phyloP scores from a whole-genome alignment of 2,113 vertebrate species.

The Sapayoa aenigma region DNA sequence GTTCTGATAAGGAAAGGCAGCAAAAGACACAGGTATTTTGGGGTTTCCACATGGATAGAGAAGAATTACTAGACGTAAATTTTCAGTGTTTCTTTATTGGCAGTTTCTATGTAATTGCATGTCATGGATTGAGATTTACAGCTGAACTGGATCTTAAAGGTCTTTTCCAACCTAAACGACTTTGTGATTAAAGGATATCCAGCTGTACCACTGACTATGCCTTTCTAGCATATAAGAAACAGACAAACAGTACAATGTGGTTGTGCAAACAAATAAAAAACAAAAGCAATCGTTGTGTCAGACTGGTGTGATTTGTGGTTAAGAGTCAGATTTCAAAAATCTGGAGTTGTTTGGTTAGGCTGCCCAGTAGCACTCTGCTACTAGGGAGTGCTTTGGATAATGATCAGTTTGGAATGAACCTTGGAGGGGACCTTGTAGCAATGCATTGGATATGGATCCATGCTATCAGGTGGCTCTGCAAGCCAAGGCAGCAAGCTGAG shows the following conservation, averaged over 20 bases:
- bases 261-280: neutral
- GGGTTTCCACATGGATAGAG: neutral
- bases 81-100: neutral
- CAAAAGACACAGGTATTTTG: neutral
- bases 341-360: neutral
- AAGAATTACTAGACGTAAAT: neutral
- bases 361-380: neutral
- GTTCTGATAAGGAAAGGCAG: neutral
- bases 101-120: neutral
- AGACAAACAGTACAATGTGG: neutral
- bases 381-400: neutral
- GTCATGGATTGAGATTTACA: neutral
- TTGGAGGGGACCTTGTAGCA: neutral
- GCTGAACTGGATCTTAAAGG: neutral
- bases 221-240: neutral
- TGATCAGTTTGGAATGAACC: neutral
- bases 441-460: accelerated
- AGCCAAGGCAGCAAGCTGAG: neutral
- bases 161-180: neutral
- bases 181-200: neutral
- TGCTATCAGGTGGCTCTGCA: neutral
- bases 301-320: neutral
- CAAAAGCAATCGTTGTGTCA: neutral
- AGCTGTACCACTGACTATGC: neutral
- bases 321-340: neutral